Percentiles rank a stretch among this genome's conserved stretches.
Conservation (phyloP, 1,140 invertebrate genomes). For the Nasonia vitripennis region DNA sequence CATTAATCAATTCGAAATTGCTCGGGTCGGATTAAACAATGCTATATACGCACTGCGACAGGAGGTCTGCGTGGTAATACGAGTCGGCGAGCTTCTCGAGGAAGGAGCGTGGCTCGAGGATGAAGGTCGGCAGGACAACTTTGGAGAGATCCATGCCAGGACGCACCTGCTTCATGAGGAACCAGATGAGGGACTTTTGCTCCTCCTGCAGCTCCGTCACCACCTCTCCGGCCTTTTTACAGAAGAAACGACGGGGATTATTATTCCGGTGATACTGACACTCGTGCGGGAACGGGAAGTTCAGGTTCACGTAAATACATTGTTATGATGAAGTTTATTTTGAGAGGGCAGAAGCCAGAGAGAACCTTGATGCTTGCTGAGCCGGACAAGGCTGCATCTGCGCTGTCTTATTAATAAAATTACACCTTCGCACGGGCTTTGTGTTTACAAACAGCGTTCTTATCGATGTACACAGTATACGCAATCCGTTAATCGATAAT, state of each 20-base stretch:
- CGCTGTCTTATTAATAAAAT: not conserved
- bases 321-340: not conserved
- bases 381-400: not conserved
- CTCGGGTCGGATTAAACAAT: no score
- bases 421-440: not conserved
- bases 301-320: not conserved
- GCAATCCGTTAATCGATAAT: not conserved
- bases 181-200: constrained; percentile 96
- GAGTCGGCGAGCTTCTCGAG: constrained; percentile 95
- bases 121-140: constrained; percentile 93
- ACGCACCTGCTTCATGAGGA: constrained; percentile 93
- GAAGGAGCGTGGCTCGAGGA: constrained; percentile 93
- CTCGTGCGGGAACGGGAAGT: not conserved
- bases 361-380: not conserved
- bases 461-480: not conserved
- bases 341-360: not conserved
- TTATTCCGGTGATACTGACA: not conserved
- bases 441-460: not conserved
- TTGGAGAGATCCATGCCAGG: constrained; percentile 98
- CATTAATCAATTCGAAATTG: not conserved
- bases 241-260: constrained; percentile 24
- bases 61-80: constrained; percentile 94
- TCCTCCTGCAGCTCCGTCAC: constrained; percentile 95
- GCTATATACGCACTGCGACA: constrained; percentile 83
- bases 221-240: constrained; percentile 85